phyloP scores from a whole-genome alignment of 2,113 vertebrate species.

The Pundamilia nyererei region DNA sequence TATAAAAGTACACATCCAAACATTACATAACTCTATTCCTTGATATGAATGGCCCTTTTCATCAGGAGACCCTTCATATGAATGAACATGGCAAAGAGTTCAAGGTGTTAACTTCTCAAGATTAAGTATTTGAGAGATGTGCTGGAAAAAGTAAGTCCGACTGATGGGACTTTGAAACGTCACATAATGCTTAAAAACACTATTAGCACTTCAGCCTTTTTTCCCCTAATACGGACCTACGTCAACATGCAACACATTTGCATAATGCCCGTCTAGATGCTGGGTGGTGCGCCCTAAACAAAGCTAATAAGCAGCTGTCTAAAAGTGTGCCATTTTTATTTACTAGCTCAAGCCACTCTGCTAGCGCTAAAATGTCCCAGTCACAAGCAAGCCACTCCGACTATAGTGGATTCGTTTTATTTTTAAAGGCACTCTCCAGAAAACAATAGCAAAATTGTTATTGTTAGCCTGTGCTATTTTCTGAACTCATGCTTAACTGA shows the following conservation, averaged over 20 bases:
- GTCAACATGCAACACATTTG: background rate
- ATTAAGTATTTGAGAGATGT: background rate
- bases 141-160: background rate
- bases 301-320: background rate
- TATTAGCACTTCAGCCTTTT: background rate
- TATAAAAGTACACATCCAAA: background rate
- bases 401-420: background rate
- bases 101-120: background rate
- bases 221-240: rapidly evolving
- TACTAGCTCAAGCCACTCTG: background rate
- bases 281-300: background rate
- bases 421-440: background rate
- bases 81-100: background rate
- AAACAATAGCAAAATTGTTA: background rate
- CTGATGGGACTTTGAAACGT: background rate
- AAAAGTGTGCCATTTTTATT: background rate
- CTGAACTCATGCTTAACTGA: background rate
- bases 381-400: background rate
- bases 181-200: rapidly evolving
- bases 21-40: background rate
- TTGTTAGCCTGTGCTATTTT: background rate
- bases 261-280: background rate
- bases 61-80: background rate
- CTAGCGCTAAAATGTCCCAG: background rate
- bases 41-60: background rate